Conservation (phyloP, 2,113 vertebrate species). For the Salminus brasiliensis region DNA sequence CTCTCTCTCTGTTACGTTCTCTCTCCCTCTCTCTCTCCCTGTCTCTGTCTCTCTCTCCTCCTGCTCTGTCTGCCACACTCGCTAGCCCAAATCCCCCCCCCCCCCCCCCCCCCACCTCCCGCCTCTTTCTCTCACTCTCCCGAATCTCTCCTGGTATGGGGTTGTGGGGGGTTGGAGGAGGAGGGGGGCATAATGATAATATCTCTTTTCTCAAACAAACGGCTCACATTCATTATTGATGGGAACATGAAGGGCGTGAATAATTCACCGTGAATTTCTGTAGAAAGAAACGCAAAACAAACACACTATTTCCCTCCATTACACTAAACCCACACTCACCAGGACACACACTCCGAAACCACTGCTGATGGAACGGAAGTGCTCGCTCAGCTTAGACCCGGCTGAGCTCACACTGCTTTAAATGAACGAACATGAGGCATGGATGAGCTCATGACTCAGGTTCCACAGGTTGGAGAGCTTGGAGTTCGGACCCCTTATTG, state of each 20-base stretch:
- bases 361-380: neutral
- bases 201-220: slow-evolving; percentile 40
- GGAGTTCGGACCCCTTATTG: too few species aligned
- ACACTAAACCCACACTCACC: slow-evolving; percentile 2
- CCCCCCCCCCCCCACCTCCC: neutral
- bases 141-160: neutral
- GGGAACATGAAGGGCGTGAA: slow-evolving; percentile 35
- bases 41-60: too few species aligned
- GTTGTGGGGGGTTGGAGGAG: too few species aligned
- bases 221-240: slow-evolving; percentile 48
- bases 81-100: too few species aligned
- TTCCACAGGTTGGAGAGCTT: too few species aligned
- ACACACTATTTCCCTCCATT: slow-evolving; percentile 19
- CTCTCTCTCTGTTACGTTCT: too few species aligned
- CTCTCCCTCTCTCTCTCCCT: too few species aligned
- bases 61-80: too few species aligned
- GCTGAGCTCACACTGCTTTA: neutral
- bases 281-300: slow-evolving; percentile 39
- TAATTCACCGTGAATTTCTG: slow-evolving; percentile 35
- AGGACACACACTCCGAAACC: neutral
- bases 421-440: too few species aligned
- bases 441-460: too few species aligned
- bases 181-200: slow-evolving; percentile 31
- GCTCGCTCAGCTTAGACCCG: too few species aligned
- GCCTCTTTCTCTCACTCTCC: neutral